phyloP scores from a whole-genome alignment of 2,113 vertebrate genomes.

The Pteronura brasiliensis region DNA sequence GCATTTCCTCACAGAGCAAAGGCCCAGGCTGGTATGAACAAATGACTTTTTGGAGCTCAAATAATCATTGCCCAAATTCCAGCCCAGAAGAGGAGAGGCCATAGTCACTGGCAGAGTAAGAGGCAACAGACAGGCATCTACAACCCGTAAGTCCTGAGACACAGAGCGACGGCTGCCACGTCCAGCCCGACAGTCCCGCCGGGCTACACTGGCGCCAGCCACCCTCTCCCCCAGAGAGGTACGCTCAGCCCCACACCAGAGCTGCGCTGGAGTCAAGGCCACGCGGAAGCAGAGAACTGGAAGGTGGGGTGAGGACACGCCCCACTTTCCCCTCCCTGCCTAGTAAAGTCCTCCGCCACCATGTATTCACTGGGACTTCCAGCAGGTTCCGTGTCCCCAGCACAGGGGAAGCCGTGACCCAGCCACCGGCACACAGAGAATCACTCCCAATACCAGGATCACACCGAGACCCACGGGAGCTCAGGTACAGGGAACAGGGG shows the following conservation, averaged over 20 bases:
- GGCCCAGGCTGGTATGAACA: slow-evolving; percentile 41
- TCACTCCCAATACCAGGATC: accelerated
- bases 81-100: slow-evolving; percentile 20
- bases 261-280: background rate
- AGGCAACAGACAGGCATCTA: background rate
- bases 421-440: background rate
- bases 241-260: background rate
- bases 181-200: background rate
- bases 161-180: accelerated
- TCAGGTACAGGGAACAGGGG: background rate
- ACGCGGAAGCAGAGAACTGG: background rate
- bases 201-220: background rate
- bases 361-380: background rate
- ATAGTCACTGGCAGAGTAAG: background rate
- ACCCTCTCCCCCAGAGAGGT: background rate
- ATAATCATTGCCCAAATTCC: background rate
- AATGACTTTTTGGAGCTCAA: slow-evolving; percentile 57
- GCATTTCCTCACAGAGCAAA: slow-evolving; percentile 41
- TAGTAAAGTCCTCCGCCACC: background rate
- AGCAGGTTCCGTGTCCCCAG: background rate
- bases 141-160: background rate
- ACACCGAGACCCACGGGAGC: accelerated
- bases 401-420: background rate
- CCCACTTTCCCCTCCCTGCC: background rate
- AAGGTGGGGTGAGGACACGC: background rate